Evolutionary conservation across 1,140 invertebrate genomes (phyloP), one percentile per base, ranked within the genome.

Genomic region (Papilio glaucus): DNA sequence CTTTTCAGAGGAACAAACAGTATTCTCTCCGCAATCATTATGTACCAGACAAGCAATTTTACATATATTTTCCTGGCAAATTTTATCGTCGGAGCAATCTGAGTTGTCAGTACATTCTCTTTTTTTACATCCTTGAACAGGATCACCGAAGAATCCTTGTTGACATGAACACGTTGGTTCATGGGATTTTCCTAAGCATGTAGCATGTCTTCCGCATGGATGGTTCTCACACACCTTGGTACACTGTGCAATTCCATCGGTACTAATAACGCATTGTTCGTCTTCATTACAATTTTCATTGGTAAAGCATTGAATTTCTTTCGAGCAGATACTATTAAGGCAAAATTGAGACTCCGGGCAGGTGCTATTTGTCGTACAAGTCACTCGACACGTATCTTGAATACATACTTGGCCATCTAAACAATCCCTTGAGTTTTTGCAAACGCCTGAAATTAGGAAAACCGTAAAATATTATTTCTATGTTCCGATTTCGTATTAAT

Each of bases 281-380:
- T 91, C 85, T 42, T 93, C 86, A 1, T 87, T 93, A 83, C 97
- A 98, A 71, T 98, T 96, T 1, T 94, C 85, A 79, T 98, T 95
- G 0, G 92, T 88, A 41, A 92, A 91, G 82, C 97, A 98, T 75
- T 95, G 95, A 6, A 96, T 85, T 92, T 97, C 96, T 93, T 97
- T 96, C 18, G 95, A 95, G 81, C 97, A 98, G 72, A 98, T 96
- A 79, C 95, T 96, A 79, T 98, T 97, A 63, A 94, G 94, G 82
- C 97, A 98, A 78, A 95, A 97, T 85, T 97, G 97, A 79, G 95
- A 96, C 60, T 97, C 95, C 0, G 97, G 96, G 85, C 97, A 98
- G 1, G 95, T 96, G 0, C 94, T 88, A 80, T 98, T 97, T 0
- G 94, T 91, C 76, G 95, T 95, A 81, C 97, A 98, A 2, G 96